These are phyloP conservation scores for Monopis laevigella DNA, from an alignment of 2,888 invertebrate species.

Conservation along the genomic window DNA sequence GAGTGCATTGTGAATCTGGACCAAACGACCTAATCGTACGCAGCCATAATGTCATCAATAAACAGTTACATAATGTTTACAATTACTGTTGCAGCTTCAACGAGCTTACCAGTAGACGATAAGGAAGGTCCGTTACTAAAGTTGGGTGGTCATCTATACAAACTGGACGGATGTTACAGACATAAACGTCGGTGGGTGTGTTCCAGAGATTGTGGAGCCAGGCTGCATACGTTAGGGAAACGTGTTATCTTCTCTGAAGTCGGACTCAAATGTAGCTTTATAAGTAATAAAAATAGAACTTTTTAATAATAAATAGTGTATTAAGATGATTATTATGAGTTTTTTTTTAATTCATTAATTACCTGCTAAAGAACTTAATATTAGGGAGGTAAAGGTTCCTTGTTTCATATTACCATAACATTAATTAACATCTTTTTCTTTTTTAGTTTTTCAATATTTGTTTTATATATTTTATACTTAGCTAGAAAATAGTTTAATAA, in stretches of 20 bases:
- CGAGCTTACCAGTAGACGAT: slow-evolving; percentile 9
- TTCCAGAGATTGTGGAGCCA: slow-evolving; percentile 45
- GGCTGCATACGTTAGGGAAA: slow-evolving; percentile 51
- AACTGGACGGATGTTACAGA: slow-evolving; percentile 40
- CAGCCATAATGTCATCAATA: no score
- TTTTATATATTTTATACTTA: background rate
- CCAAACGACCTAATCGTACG: no score
- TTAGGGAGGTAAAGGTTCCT: no score
- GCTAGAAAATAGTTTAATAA: background rate
- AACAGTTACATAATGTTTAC: no score
- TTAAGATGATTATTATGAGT: slow-evolving; percentile 1
- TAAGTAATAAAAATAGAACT: slow-evolving; percentile 27
- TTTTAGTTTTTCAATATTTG: background rate
- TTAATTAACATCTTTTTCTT: no score
- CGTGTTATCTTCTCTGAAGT: slow-evolving; percentile 45
- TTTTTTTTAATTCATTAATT: no score
- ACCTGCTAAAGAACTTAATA: no score
- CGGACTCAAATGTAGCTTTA: slow-evolving; percentile 44
- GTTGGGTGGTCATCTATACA: slow-evolving; percentile 49
- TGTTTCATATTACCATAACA: no score
- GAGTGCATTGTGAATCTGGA: no score
- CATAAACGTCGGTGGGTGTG: slow-evolving; percentile 52
- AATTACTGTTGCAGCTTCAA: slow-evolving; percentile 5
- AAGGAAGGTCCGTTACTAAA: slow-evolving; percentile 34
- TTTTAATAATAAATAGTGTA: slow-evolving; percentile 25